Conservation (phyloP, 2,888 invertebrate genomes). For the Andrena bicolor region DNA sequence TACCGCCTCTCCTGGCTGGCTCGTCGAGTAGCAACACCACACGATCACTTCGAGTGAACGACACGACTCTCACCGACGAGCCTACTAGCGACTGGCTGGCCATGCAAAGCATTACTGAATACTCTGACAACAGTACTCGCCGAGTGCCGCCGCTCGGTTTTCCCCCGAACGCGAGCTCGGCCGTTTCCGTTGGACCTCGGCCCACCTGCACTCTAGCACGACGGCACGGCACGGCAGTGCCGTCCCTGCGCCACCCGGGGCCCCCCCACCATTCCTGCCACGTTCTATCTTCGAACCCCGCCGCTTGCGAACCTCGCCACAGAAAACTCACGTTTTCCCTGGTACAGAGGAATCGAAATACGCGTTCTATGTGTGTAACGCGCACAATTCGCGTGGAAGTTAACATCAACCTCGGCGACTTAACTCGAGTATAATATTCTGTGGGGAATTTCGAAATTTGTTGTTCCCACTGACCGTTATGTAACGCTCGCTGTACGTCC, state of each 20-base stretch:
- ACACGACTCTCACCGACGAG: slow-evolving; percentile 78
- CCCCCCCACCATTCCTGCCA: slow-evolving; percentile 3
- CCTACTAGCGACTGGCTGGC: slow-evolving; percentile 79
- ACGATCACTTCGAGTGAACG: slow-evolving; percentile 79
- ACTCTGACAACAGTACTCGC: slow-evolving; percentile 83
- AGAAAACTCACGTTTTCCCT: not conserved
- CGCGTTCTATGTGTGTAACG: too few species aligned
- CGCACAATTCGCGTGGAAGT: not conserved
- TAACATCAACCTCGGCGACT: not conserved
- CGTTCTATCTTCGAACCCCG: slow-evolving; percentile 6
- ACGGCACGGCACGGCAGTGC: slow-evolving; percentile 71
- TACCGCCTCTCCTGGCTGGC: slow-evolving; percentile 52
- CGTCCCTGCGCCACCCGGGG: slow-evolving; percentile 35
- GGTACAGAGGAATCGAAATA: not conserved
- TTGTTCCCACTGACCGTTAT: slow-evolving; percentile 33
- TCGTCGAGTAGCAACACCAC: slow-evolving; percentile 71
- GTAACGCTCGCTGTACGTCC: slow-evolving; percentile 17
- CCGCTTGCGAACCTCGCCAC: not conserved
- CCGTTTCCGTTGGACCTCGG: slow-evolving; percentile 83
- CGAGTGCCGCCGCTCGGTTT: slow-evolving; percentile 80
- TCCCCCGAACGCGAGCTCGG: slow-evolving; percentile 82
- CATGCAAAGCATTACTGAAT: slow-evolving; percentile 85
- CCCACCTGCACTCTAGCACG: slow-evolving; percentile 87
- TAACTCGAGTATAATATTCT: not conserved
- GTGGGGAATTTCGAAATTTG: not conserved